Percentiles rank a stretch among this genome's conserved stretches.
These are phyloP conservation scores for Dreissena polymorpha DNA, from an alignment of 1,140 invertebrate genomes.

Conservation along the genomic window DNA sequence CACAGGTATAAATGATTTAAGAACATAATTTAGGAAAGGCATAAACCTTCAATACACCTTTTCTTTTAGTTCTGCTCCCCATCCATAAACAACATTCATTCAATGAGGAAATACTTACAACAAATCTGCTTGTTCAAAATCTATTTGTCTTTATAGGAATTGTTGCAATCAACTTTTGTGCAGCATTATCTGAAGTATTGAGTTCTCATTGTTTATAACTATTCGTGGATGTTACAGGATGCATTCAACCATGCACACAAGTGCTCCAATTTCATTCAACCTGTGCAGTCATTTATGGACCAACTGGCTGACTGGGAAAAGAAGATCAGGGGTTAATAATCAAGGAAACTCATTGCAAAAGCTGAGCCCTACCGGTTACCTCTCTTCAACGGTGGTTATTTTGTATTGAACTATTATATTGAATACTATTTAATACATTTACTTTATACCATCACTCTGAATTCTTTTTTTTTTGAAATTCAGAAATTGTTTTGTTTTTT, in stretches of 20 bases:
- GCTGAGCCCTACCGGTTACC: no score
- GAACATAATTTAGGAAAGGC: background rate
- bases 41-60: background rate
- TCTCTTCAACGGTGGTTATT: no score
- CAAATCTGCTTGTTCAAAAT: background rate
- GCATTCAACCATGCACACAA: constrained; percentile 70
- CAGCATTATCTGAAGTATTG: background rate
- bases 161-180: background rate
- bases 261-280: constrained; percentile 69
- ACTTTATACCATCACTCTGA: no score
- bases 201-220: background rate
- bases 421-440: no score
- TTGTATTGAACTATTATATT: no score
- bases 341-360: no score
- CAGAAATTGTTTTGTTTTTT: no score
- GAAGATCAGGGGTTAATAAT: background rate
- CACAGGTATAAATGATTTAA: background rate
- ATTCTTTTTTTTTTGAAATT: no score
- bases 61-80: background rate
- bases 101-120: background rate
- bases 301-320: constrained; percentile 72
- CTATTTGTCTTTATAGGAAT: background rate
- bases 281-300: constrained; percentile 73
- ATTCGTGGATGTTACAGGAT: constrained; percentile 64
- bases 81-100: background rate